Conservation (phyloP, 2,113 vertebrate genomes). For the Sylvietta virens region DNA sequence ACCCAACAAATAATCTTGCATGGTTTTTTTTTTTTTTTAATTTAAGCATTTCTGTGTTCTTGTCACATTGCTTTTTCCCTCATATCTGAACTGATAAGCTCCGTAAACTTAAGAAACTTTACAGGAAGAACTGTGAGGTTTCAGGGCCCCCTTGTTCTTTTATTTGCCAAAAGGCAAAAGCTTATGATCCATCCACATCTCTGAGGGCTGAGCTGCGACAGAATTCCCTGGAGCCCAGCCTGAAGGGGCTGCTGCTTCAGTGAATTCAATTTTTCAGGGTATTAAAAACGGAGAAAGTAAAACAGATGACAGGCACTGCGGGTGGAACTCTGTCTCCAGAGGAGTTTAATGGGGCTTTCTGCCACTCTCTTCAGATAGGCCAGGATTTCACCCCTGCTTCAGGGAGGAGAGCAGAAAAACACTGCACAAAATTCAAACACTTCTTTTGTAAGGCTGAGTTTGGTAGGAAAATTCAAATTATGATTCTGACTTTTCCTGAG, state of each 20-base stretch:
- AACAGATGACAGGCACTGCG: not conserved
- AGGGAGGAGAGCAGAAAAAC: not conserved
- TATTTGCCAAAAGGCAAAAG: not conserved
- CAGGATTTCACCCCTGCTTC: not conserved
- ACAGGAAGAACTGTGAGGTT: not conserved
- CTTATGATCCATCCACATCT: not conserved
- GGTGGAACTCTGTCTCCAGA: not conserved
- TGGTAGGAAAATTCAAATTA: not conserved
- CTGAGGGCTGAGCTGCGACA: not conserved
- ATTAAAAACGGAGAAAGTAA: not conserved
- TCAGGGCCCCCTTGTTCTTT: not conserved
- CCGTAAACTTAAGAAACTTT: not conserved
- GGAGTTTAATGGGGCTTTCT: constrained; percentile 11
- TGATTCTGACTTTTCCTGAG: not conserved
- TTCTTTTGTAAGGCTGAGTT: not conserved
- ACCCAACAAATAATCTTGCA: not conserved
- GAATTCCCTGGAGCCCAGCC: not conserved
- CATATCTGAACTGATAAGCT: not conserved
- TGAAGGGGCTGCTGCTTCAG: not conserved
- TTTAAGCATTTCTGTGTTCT: not conserved
- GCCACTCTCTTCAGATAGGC: not conserved
- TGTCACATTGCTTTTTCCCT: not conserved
- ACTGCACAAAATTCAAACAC: not conserved
- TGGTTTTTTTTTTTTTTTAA: not conserved
- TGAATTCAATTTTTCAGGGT: constrained; percentile 37